Conservation (phyloP, 2,113 vertebrate species). For the Grantiella picta region DNA sequence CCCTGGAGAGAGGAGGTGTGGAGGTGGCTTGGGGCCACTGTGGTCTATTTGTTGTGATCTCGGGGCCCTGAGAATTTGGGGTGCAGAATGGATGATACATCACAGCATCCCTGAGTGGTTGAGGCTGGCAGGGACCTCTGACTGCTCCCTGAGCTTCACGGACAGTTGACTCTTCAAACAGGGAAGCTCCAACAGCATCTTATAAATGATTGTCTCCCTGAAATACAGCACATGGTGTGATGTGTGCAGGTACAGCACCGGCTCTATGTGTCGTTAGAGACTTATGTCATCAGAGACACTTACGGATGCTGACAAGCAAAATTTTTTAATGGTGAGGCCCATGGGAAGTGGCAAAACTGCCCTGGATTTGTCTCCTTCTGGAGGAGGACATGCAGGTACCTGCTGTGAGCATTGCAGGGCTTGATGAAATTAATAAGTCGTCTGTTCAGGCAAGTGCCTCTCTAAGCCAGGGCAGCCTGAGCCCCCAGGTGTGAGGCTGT, state of each 20-base stretch:
- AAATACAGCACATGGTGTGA: rapidly evolving
- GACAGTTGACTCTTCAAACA: not conserved
- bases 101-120: not conserved
- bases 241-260: not conserved
- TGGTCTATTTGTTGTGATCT: not conserved
- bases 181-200: not conserved
- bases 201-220: not conserved
- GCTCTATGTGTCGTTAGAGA: rapidly evolving
- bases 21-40: not conserved
- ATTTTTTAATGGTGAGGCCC: not conserved
- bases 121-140: not conserved
- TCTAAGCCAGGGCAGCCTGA: not conserved
- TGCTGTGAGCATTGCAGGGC: not conserved
- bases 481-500: not conserved
- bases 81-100: not conserved
- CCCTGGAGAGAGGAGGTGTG: rapidly evolving
- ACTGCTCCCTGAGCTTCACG: not conserved
- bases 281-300: not conserved
- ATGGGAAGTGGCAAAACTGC: not conserved
- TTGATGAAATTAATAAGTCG: rapidly evolving
- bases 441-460: not conserved
- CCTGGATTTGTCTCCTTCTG: rapidly evolving
- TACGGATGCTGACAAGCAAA: not conserved
- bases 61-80: not conserved
- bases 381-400: rapidly evolving